phyloP scores from a whole-genome alignment of 2,888 invertebrate genomes.

The Sinelater perroti region DNA sequence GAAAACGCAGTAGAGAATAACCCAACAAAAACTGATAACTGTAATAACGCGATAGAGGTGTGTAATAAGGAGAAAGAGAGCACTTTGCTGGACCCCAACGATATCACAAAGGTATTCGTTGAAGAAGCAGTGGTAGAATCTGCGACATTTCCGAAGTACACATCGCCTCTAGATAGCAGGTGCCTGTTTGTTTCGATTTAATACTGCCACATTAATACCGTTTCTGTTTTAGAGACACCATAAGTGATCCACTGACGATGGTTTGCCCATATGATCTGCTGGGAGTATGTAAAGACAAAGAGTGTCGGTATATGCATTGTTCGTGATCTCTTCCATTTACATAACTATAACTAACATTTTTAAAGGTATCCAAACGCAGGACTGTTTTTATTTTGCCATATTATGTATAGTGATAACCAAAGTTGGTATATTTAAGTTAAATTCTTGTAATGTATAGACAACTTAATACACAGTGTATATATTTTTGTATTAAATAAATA shows the following conservation, averaged over 20 bases:
- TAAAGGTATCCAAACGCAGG: background rate
- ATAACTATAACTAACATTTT: conserved; percentile 4
- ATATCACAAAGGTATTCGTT: conserved; percentile 33
- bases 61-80: conserved; percentile 12
- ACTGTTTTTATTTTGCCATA: conserved; percentile 23
- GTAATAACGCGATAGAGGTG: background rate
- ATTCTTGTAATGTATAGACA: conserved; percentile 15
- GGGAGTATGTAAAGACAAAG: conserved; percentile 57
- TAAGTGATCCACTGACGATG: conserved; percentile 53
- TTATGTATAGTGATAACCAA: conserved; percentile 33
- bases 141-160: conserved; percentile 48
- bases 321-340: conserved; percentile 30
- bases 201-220: background rate
- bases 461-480: conserved; percentile 24
- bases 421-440: conserved; percentile 20
- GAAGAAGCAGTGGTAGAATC: conserved; percentile 10
- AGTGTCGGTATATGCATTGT: conserved; percentile 56
- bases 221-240: conserved; percentile 42
- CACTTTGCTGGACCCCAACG: conserved; percentile 30
- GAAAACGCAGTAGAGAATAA: background rate
- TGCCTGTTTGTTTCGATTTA: background rate
- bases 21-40: background rate
- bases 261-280: conserved; percentile 58
- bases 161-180: conserved; percentile 55
- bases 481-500: conserved; percentile 31